Evolutionary conservation across 2,797 vertebrate genomes (phyloP), one percentile per base, ranked within the genome.

Genomic region (Alectoris magna): DNA sequence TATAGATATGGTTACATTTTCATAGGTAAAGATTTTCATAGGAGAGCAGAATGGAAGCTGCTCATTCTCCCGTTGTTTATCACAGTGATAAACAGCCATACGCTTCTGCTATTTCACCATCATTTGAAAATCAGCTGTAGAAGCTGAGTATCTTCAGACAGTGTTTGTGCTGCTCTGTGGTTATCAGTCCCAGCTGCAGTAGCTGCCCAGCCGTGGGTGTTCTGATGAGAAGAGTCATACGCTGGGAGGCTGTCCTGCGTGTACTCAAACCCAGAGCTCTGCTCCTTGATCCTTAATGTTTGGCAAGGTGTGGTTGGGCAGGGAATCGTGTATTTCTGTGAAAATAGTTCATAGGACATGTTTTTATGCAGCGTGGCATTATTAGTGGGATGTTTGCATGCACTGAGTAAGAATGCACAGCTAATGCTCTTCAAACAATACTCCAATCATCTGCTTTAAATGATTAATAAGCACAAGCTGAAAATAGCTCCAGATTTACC

Each of bases 381-480:
- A 23, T 12, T 84, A 84, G 63, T 9, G 31, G 68, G 58, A 76
- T 29, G 27, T 84, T 48, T 77, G 68, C 86, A 91, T 59, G 79
- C 91, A 13, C 13, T 92, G 58, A 68, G 84, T 84, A 68, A 90
- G 92, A 88, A 91, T 70, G 94, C 77, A 80, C 64, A 68, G 72
- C 75, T 84, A 93, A 75, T 77, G 87, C 92, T 91, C 93, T 89
- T 92, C 94, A 92, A 90, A 88, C 53, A 51, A 84, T 83, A 66
- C 93, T 89, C 91, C 63, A 21, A 63, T 87, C 73, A 88, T 90
- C 87, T 93, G 44, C 87, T 95, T 88, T 97, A 97, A 97, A 97
- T 97, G 90, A 97, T 96, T 97, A 93, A 97, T 97, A 94, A 72
- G 77, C 84, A 80, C 60, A 19, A 36, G 91, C 95, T 96, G 82